These are phyloP conservation scores for Amniataba percoides DNA, from an alignment of 2,797 vertebrate genomes.

Conservation along the genomic window DNA sequence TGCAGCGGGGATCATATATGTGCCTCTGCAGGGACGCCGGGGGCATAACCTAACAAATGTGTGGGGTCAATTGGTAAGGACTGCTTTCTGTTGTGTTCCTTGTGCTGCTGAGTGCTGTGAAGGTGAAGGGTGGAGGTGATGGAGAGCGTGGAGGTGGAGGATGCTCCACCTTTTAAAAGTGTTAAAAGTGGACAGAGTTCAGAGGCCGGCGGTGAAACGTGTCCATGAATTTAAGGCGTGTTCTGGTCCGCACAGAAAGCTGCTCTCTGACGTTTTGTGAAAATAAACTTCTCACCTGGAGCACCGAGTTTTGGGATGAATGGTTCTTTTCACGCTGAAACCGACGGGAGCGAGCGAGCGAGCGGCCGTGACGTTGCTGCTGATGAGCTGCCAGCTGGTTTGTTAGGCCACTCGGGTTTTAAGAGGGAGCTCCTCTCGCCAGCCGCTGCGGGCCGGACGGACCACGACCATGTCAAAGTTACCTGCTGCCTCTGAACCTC, in stretches of 20 bases:
- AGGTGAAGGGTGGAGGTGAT: constrained; percentile 33
- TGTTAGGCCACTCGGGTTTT: constrained; percentile 39
- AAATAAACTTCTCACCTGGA: constrained; percentile 48
- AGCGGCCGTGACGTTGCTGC: constrained; percentile 45
- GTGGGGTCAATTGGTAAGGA: constrained; percentile 84
- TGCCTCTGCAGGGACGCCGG: constrained; percentile 77
- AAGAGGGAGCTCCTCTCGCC: constrained; percentile 43
- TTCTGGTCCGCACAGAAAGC: constrained; percentile 11
- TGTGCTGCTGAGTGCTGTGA: constrained; percentile 58
- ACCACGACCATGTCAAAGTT: constrained; percentile 61
- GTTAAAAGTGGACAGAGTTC: constrained; percentile 34
- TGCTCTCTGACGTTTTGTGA: constrained; percentile 25
- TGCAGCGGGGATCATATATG: constrained; percentile 84
- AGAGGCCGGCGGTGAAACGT: constrained; percentile 40
- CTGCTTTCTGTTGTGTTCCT: constrained; percentile 60
- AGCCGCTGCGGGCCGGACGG: constrained; percentile 36
- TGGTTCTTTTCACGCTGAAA: constrained; percentile 44
- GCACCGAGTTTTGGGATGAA: constrained; percentile 40
- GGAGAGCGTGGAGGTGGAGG: constrained; percentile 47
- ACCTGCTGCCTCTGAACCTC: constrained; percentile 45
- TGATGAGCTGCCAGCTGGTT: constrained; percentile 45
- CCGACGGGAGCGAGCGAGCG: constrained; percentile 24
- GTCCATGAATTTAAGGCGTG: constrained; percentile 67
- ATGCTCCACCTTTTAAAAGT: constrained; percentile 27
- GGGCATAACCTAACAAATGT: constrained; percentile 89